A percentile compares a stretch with the other conserved stretches of the same genome.
Conservation (phyloP, 1,140 invertebrate genomes). For the Calliphora vicina region DNA sequence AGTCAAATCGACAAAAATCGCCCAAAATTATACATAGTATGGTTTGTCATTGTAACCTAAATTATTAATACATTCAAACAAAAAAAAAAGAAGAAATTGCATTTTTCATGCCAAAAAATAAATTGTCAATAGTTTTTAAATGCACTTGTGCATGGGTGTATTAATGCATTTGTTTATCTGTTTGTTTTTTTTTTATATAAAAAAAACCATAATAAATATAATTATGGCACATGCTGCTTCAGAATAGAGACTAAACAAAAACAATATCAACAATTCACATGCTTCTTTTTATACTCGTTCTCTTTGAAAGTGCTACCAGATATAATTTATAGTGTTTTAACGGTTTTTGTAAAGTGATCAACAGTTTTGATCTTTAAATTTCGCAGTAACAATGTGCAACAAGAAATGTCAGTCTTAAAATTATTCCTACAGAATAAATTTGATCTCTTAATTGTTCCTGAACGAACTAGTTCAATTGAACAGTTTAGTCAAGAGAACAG, state of each 20-base stretch:
- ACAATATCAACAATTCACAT: neutral
- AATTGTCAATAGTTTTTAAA: neutral
- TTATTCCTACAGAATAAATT: no score
- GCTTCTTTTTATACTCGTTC: neutral
- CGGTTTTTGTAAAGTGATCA: no score
- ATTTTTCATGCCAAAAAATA: constrained; percentile 16
- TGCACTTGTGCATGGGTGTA: neutral
- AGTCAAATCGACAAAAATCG: neutral
- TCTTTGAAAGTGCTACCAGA: neutral
- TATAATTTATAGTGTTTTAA: neutral
- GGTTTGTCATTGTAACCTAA: constrained; percentile 19
- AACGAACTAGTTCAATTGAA: no score
- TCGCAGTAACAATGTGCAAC: no score
- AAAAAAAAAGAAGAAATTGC: constrained; percentile 11
- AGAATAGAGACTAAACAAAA: neutral
- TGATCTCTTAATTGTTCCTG: no score
- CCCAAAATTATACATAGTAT: neutral
- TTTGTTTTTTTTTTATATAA: neutral
- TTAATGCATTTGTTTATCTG: no score
- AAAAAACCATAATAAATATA: neutral
- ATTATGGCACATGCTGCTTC: neutral
- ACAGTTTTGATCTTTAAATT: no score
- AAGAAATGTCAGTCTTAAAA: no score
- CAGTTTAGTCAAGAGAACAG: no score
- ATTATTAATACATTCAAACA: constrained; percentile 18